phyloP scores from a whole-genome alignment of 1,140 invertebrate genomes.

The Asobara japonica region DNA sequence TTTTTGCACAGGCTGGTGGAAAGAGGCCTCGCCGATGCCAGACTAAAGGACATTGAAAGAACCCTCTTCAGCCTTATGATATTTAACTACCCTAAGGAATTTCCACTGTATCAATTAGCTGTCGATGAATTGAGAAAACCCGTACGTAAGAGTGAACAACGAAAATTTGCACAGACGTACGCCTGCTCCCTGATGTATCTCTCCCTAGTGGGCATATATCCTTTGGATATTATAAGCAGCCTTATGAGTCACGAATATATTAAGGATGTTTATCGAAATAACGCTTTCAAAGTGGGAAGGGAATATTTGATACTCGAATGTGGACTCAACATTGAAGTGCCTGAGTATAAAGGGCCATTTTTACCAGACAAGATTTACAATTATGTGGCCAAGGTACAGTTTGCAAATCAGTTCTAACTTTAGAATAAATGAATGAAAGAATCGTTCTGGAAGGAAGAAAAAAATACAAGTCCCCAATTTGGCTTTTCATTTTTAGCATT shows the following conservation, averaged over 20 bases:
- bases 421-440: too few relatives aligned
- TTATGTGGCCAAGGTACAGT: slow-evolving; percentile 64
- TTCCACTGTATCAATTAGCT: slow-evolving; percentile 59
- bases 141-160: slow-evolving; percentile 62
- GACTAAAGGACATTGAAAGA: slow-evolving; percentile 75
- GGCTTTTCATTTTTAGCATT: too few relatives aligned
- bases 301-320: slow-evolving; percentile 69
- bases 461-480: too few relatives aligned
- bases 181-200: slow-evolving; percentile 65
- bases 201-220: slow-evolving; percentile 58
- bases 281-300: slow-evolving; percentile 51
- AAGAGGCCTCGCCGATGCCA: slow-evolving; percentile 44
- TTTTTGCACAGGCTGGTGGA: slow-evolving; percentile 35
- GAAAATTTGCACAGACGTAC: slow-evolving; percentile 56
- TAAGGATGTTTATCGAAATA: slow-evolving; percentile 58
- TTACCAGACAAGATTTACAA: slow-evolving; percentile 54
- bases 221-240: slow-evolving; percentile 64
- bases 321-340: slow-evolving; percentile 68
- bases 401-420: too few relatives aligned
- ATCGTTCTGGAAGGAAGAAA: too few relatives aligned
- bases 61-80: slow-evolving; percentile 64
- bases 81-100: slow-evolving; percentile 63
- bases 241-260: slow-evolving; percentile 62
- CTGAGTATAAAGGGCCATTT: slow-evolving; percentile 68
- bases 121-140: slow-evolving; percentile 63